phyloP scores from a whole-genome alignment of 2,888 invertebrate species.

The Diaprepes abbreviatus region DNA sequence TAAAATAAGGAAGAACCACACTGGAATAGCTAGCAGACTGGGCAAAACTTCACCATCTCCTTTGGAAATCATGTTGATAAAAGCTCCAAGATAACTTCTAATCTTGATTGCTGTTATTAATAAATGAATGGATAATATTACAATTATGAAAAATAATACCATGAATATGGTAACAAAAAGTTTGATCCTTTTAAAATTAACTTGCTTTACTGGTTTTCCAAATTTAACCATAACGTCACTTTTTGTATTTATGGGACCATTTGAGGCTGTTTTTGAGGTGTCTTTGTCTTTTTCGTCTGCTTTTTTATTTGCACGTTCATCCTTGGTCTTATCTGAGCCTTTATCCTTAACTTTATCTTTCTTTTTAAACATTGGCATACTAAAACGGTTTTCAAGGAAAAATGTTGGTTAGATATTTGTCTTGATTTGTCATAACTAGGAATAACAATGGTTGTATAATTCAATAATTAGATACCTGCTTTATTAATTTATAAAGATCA shows the following conservation, averaged over 20 bases:
- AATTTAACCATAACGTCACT: conserved; percentile 52
- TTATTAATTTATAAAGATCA: too few species aligned
- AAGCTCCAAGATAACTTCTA: conserved; percentile 60
- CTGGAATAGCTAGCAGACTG: conserved; percentile 53
- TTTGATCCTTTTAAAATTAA: conserved; percentile 57
- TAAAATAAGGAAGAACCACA: conserved; percentile 57
- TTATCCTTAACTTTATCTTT: conserved; percentile 6
- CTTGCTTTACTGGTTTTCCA: conserved; percentile 58
- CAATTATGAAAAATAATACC: conserved; percentile 51
- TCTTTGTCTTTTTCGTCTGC: conserved; percentile 6
- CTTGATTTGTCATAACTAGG: neutral
- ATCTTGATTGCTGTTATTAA: conserved; percentile 58
- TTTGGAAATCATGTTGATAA: conserved; percentile 63
- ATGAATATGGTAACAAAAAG: conserved; percentile 52
- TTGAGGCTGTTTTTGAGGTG: neutral
- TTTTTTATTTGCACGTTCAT: neutral
- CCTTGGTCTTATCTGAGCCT: neutral
- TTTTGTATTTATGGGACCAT: conserved; percentile 16
- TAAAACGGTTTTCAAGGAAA: neutral
- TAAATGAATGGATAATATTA: conserved; percentile 57
- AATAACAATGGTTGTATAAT: too few species aligned
- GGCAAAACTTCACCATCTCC: conserved; percentile 62
- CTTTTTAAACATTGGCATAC: neutral
- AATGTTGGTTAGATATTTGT: neutral
- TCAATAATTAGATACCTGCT: too few species aligned